phyloP scores from a whole-genome alignment of 2,797 vertebrate genomes.

The Enoplosus armatus region DNA sequence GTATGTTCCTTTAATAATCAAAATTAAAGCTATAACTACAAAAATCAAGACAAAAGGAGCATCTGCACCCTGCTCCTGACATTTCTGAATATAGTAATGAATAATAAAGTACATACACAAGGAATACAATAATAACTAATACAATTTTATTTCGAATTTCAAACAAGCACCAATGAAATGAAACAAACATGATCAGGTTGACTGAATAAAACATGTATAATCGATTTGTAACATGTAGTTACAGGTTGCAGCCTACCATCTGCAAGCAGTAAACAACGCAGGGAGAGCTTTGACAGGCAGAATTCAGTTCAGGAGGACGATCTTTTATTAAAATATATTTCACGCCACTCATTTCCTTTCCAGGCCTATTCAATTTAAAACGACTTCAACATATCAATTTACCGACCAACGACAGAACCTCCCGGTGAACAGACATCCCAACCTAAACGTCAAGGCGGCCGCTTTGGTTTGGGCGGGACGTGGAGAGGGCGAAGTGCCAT shows the following conservation, averaged over 20 bases:
- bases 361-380: constrained; percentile 20
- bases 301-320: constrained; percentile 8
- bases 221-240: background rate
- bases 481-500: constrained; percentile 17
- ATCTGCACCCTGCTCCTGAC: background rate
- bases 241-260: background rate
- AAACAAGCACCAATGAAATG: background rate
- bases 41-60: background rate
- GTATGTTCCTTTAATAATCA: background rate
- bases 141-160: background rate
- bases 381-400: constrained; percentile 12
- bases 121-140: background rate
- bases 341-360: constrained; percentile 25
- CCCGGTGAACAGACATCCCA: background rate
- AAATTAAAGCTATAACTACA: too few relatives aligned
- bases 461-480: constrained; percentile 2
- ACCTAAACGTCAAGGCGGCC: background rate
- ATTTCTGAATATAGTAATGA: background rate
- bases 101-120: background rate
- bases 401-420: constrained; percentile 17
- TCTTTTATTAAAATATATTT: constrained; percentile 2
- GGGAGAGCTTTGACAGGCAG: background rate
- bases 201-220: background rate
- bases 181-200: background rate
- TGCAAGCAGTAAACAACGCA: constrained; percentile 5